Evolutionary conservation across 2,888 invertebrate species (phyloP), one percentile per base, ranked within the genome.

Genomic region (Catotricha subobsoleta): DNA sequence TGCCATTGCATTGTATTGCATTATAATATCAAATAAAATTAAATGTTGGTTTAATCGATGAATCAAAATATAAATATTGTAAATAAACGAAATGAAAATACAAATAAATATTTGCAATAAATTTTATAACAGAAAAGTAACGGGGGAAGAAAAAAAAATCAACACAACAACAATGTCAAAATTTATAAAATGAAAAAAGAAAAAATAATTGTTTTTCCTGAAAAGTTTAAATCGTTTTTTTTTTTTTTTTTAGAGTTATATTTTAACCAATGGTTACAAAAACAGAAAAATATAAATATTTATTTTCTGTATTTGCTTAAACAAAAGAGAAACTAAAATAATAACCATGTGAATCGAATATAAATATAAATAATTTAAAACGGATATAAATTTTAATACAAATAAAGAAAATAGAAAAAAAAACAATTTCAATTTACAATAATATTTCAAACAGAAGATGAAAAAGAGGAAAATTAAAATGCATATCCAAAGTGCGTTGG

Each of bases 401-500:
- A 30, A 6, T 5, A 30, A 30, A 13, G 15, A 30, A 25, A 13
- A 13, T 30, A 6, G 30, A 10, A 30, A 30, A 13, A 15, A 30
- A 7, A 30, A 30, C 6, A 6, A 10, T 13, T 9, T 9, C 7
- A 27, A 9, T 27, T 10, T 27, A 7, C 7, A 27, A 27, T 27
- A 27, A 27, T 9, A 27, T 27, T 7, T 27, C 27, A 27, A 27
- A 27, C 27, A 10, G 10, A 27, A 27, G 10, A 9, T 10, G 27
- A 27, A 27, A 7, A 27, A 27, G 10, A 27, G n/a, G n/a, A n/a
- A n/a, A n/a, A n/a, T n/a, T n/a, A 21, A 30, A 21, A 28, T 30
- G 20, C 28, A 39, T 25, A 39, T 28, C 28, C 13, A 33, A 10
- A 16, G 33, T 33, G 33, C 33, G 13, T 15, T 33, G 33, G 33